Base-by-base conservation (phyloP, 2,888 invertebrate species). In the Xanthorhoe spadicearia region DNA sequence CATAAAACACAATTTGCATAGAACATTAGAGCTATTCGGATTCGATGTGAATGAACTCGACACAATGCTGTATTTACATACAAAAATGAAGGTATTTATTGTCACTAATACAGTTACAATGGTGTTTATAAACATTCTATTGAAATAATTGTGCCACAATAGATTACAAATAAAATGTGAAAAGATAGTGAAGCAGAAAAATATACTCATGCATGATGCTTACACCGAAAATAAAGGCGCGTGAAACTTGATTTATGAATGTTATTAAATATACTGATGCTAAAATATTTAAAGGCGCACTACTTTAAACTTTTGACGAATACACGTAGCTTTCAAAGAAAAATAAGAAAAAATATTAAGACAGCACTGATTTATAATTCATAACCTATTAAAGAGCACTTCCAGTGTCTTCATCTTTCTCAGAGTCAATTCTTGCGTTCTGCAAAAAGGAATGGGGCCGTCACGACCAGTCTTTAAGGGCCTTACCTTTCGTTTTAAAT, bases 51-150 rank as follows among this genome's bases (percentile, higher is more conserved):
- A 85, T 77, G 86, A 86, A 84, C 87, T 78, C 77, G 15, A 73
- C 68, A 87, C 85, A 87, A 85, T 84, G 82, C 79, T 71, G 70
- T 66, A 84, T 87, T 85, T 81, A 82, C 83, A 84, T 84, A 78
- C 74, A 80, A 81, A 80, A 81, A 81, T 78, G 77, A 75, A 51
- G 48, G 73, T 76, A 76, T 75, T 77, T 76, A 75, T 74, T 77
- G 72, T 71, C 69, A 70, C 68, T 78, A 75, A 72, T 69, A 72
- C 74, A 69, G 78, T 79, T 76, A 77, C 74, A 76, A 75, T 74
- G 74, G 66, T 80, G 77, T 80, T 79, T 80, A 74, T 78, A 78
- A 83, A 83, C 77, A 74, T 61, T 59, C 18, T 46, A 43, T 61
- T 67, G 66, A 64, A 68, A 66, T 50, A 72, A 66, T 58, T 61